Percentiles rank a stretch among this genome's conserved stretches.
These are phyloP conservation scores for Platerodrilus igneus DNA, from an alignment of 2,888 invertebrate species.

Conservation along the genomic window DNA sequence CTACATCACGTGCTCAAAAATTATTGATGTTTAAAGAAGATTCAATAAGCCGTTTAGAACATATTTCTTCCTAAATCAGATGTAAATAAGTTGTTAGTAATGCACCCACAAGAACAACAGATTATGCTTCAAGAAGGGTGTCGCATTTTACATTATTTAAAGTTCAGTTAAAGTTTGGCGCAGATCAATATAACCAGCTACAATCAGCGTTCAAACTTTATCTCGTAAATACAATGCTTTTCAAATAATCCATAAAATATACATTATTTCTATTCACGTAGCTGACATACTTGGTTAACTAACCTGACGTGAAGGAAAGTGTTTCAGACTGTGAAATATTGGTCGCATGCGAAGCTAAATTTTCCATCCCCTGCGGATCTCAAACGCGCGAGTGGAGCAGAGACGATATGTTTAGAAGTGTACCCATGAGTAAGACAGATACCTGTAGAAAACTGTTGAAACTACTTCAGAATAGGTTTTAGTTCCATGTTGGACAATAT, in stretches of 20 bases:
- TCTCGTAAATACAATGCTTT: constrained; percentile 17
- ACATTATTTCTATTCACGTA: constrained; percentile 23
- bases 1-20: constrained; percentile 39
- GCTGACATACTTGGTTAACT: constrained; percentile 23
- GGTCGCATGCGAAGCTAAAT: constrained; percentile 42
- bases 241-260: constrained; percentile 24
- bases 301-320: constrained; percentile 35
- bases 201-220: too few relatives aligned
- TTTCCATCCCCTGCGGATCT: constrained; percentile 40
- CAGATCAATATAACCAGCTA: too few relatives aligned
- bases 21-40: constrained; percentile 40
- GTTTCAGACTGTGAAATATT: constrained; percentile 45
- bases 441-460: constrained; percentile 29
- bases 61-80: constrained; percentile 27
- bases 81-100: constrained; percentile 13
- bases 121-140: too few relatives aligned
- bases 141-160: too few relatives aligned
- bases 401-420: constrained; percentile 42
- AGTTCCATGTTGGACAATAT: constrained; percentile 35
- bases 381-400: constrained; percentile 35
- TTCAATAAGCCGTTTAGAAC: constrained; percentile 24
- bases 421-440: constrained; percentile 34
- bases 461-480: constrained; percentile 31
- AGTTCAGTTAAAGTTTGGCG: too few relatives aligned
- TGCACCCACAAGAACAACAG: constrained; percentile 15